Evolutionary conservation across 2,113 vertebrate genomes (phyloP), one percentile per base, ranked within the genome.

Genomic region (Scatophagus argus): DNA sequence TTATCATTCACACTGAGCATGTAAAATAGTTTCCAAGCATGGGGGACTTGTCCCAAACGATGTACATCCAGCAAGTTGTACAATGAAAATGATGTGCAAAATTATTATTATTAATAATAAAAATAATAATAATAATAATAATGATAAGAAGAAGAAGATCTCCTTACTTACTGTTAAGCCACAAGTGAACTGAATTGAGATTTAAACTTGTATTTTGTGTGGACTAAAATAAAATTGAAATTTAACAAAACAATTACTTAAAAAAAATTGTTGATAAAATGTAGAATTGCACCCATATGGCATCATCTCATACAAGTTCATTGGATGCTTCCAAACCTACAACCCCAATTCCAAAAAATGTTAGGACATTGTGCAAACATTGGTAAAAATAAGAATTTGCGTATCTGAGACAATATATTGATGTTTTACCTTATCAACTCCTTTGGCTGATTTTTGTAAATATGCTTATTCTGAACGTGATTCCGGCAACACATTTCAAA

Each of bases 1-100:
- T 63, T 60, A 11, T 55, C 52, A 38, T 21, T 46, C 54, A 23
- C 12, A 46, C 29, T 17, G 32, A 71, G 17, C 2, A n/a, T 65
- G 36, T n/a, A 49, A 69, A 49, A 46, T 19, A 11, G 17, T 32
- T 73, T 81, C 44, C 34, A 29, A 55, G 39, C 34, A 17, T 59
- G 49, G 14, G 27, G 10, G 39, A 59, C 69, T 74, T 60, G 36
- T 61, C 27, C 21, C 17, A 46, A 63, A 32, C 14, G 10, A 44
- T 54, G 19, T 6, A 55, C 16, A 54, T 14, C 5, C 43, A 38
- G 55, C 10, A 47, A n/a, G 59, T 74, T 74, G 58, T 27, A 16
- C n/a, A 17, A 19, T 60, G 2, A 23, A 70, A 64, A 38, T 51
- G 32, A 31, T 47, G 27, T 14, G n/a, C n/a, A n/a, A n/a, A n/a